Percentiles rank a stretch among this genome's conserved stretches.
Evolutionary conservation across 2,797 vertebrate genomes (phyloP).

Genomic region (Rousettus madagascariensis): DNA sequence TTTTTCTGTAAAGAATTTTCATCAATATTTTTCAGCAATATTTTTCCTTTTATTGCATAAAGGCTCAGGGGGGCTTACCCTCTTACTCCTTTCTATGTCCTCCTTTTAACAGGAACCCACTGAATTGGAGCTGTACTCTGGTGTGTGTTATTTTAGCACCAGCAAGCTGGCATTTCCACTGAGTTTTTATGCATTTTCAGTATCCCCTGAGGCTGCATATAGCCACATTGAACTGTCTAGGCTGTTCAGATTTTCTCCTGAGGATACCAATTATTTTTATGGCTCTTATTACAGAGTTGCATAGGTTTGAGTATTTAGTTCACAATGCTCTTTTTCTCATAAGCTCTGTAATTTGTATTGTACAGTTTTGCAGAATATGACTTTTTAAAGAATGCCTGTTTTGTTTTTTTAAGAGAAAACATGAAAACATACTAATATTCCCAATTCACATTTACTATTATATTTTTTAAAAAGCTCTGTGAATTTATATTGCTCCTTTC

Average conservation of each 20-base stretch:
- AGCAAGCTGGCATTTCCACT: not conserved
- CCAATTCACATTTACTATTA: constrained; percentile 17
- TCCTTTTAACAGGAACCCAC: not conserved
- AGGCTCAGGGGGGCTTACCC: not conserved
- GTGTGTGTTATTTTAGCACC: not conserved
- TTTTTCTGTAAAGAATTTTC: constrained; percentile 9
- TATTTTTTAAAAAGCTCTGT: not conserved
- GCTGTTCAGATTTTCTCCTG: not conserved
- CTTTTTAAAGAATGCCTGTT: not conserved
- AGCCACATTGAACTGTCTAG: not conserved
- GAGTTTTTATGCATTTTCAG: not conserved
- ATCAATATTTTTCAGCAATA: not conserved
- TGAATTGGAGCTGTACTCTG: not conserved
- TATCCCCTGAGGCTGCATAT: not conserved
- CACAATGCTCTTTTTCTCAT: constrained; percentile 10
- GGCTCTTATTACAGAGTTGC: not conserved
- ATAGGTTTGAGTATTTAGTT: constrained; percentile 16
- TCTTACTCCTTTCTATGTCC: not conserved
- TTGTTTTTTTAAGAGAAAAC: constrained; percentile 5
- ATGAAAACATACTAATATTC: not conserved
- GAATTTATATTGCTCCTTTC: constrained; percentile 27
- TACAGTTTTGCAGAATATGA: constrained; percentile 23
- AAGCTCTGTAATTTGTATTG: constrained; percentile 42
- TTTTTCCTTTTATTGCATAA: not conserved
- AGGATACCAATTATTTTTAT: not conserved